A percentile compares a stretch with the other conserved stretches of the same genome.
phyloP scores from a whole-genome alignment of 2,888 invertebrate genomes.

The Troides helena region DNA sequence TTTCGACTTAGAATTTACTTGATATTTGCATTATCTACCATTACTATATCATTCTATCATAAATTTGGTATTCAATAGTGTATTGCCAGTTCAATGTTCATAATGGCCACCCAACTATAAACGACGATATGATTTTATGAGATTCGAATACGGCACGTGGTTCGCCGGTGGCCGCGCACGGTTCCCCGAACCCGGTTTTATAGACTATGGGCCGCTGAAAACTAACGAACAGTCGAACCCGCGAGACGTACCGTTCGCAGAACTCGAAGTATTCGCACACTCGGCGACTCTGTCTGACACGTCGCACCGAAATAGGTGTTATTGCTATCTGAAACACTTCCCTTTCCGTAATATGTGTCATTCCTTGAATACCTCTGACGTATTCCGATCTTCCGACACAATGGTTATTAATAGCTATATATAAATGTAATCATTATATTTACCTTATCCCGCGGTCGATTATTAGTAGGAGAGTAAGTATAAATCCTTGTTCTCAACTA shows the following conservation, averaged over 20 bases:
- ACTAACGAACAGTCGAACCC: conserved; percentile 60
- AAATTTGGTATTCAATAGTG: conserved; percentile 1
- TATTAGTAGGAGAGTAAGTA: not conserved
- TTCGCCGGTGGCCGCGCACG: conserved; percentile 55
- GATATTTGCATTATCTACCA: not conserved
- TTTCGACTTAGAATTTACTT: not conserved
- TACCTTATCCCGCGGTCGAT: not conserved
- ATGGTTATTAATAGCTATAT: not conserved
- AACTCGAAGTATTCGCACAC: conserved; percentile 37
- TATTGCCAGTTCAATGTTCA: conserved; percentile 23
- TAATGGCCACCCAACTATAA: conserved; percentile 31
- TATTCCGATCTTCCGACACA: not conserved
- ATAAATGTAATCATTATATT: not conserved
- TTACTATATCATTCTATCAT: not conserved
- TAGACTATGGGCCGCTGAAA: conserved; percentile 74
- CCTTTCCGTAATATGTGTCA: conserved; percentile 32
- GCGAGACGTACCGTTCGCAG: conserved; percentile 47
- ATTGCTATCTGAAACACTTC: conserved; percentile 35
- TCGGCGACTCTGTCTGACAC: conserved; percentile 23
- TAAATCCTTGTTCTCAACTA: conserved; percentile 4
- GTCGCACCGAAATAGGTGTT: conserved; percentile 34
- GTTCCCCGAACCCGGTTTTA: conserved; percentile 71
- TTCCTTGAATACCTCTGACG: conserved; percentile 6
- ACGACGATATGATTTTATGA: conserved; percentile 52
- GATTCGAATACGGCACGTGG: conserved; percentile 57